A percentile compares a stretch with the other conserved stretches of the same genome.
Evolutionary conservation across 2,113 vertebrate species (phyloP).

Genomic region (Cavia porcellus): DNA sequence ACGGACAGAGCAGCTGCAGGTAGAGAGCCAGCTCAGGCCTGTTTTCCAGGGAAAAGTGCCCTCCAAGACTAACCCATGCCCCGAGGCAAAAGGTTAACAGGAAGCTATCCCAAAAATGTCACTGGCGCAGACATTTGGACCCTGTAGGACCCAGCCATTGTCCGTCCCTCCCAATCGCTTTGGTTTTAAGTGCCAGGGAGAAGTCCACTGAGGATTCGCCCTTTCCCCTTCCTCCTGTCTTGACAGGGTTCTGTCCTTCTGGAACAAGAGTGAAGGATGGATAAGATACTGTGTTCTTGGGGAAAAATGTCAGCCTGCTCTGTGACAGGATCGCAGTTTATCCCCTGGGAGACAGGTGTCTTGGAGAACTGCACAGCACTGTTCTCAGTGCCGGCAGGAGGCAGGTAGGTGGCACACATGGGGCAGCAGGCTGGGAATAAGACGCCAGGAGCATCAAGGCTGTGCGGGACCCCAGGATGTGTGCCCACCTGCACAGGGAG

Average conservation of each 20-base stretch:
- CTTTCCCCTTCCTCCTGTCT: background rate
- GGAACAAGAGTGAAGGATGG: background rate
- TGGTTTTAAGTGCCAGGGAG: background rate
- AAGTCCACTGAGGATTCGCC: background rate
- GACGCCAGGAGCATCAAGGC: background rate
- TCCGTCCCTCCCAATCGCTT: background rate
- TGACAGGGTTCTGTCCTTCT: background rate
- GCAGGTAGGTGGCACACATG: background rate
- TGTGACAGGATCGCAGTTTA: background rate
- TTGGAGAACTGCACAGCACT: background rate
- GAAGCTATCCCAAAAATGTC: background rate
- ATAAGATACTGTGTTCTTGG: background rate
- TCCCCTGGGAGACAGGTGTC: background rate
- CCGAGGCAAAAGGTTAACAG: background rate
- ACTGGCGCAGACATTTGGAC: background rate
- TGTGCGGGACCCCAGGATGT: background rate
- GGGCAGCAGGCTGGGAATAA: background rate
- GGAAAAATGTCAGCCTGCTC: background rate
- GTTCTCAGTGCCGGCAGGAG: background rate
- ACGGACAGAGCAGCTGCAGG: slow-evolving; percentile 65
- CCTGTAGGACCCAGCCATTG: fast-evolving
- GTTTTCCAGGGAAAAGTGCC: slow-evolving; percentile 69
- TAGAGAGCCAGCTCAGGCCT: slow-evolving; percentile 11
- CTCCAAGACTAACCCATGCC: background rate
- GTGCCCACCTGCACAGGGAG: background rate